Evolutionary conservation across 1,140 invertebrate species (phyloP).

Genomic region (Delia radicum): DNA sequence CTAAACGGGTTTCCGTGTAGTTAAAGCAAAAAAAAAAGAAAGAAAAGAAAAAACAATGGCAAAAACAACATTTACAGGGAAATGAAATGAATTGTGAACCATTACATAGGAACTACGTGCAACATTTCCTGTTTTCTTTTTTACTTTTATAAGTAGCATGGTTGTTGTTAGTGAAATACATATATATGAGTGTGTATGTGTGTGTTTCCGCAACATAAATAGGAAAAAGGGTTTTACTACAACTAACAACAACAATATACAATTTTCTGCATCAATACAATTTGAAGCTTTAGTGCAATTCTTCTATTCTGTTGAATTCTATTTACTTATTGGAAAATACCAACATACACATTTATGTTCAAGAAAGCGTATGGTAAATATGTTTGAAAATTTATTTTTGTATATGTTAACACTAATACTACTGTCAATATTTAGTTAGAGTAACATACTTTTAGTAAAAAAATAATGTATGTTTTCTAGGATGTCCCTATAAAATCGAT

Average conservation of each 20-base stretch:
- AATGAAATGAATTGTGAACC: constrained; percentile 8
- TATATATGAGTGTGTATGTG: not conserved
- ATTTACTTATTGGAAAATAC: not conserved
- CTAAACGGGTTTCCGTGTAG: too few species aligned
- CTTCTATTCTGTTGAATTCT: not conserved
- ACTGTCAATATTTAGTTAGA: not conserved
- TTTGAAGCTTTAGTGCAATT: not conserved
- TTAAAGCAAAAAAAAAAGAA: not conserved
- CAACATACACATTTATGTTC: not conserved
- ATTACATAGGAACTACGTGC: not conserved
- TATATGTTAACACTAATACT: not conserved
- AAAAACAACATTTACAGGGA: not conserved
- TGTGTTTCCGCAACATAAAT: not conserved
- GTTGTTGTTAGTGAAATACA: not conserved
- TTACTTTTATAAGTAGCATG: not conserved
- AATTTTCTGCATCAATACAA: constrained; percentile 1
- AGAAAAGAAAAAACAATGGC: not conserved
- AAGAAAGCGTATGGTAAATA: not conserved
- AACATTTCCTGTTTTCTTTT: not conserved
- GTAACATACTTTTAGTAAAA: not conserved
- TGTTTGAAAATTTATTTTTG: not conserved
- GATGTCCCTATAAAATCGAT: too few species aligned
- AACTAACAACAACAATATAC: not conserved
- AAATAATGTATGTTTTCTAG: too few species aligned
- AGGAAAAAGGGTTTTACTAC: not conserved